Conservation (phyloP, 2,888 invertebrate species). For the Mamestra brassicae region DNA sequence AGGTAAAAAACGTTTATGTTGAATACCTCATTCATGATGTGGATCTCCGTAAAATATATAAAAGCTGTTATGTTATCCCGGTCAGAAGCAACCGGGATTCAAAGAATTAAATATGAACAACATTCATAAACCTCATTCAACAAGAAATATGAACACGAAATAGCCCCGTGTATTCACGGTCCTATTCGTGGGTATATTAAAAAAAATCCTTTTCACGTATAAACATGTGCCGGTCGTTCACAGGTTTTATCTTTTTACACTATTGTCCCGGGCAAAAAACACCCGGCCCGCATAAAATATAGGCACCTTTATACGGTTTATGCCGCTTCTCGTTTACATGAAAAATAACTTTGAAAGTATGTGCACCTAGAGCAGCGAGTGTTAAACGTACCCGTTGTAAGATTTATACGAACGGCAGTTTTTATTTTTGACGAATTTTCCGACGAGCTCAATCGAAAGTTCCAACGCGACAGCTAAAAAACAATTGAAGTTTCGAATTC, state of each 20-base stretch:
- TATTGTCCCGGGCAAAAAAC: slow-evolving; percentile 67
- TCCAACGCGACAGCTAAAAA: slow-evolving; percentile 11
- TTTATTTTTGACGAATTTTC: slow-evolving; percentile 31
- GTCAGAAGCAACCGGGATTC: slow-evolving; percentile 33
- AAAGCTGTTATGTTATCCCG: slow-evolving; percentile 46
- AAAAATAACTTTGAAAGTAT: slow-evolving; percentile 70
- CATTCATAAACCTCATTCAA: slow-evolving; percentile 59
- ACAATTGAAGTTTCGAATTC: slow-evolving; percentile 38
- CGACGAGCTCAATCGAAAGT: slow-evolving; percentile 10
- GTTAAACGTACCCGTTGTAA: slow-evolving; percentile 45
- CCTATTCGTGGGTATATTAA: slow-evolving; percentile 51
- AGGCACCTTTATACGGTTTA: slow-evolving; percentile 58
- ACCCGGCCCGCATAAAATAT: slow-evolving; percentile 60
- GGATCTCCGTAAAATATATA: slow-evolving; percentile 26
- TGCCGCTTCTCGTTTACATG: slow-evolving; percentile 64
- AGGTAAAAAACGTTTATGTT: slow-evolving; percentile 31
- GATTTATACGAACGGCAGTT: slow-evolving; percentile 31
- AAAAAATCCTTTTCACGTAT: slow-evolving; percentile 61
- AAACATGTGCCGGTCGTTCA: slow-evolving; percentile 51
- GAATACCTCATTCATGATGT: slow-evolving; percentile 42
- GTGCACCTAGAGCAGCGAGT: slow-evolving; percentile 59
- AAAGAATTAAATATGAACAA: slow-evolving; percentile 58
- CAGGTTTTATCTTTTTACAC: slow-evolving; percentile 68
- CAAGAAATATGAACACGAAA: slow-evolving; percentile 48
- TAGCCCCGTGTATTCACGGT: slow-evolving; percentile 26